These are phyloP conservation scores for Ivindomyrus marchei DNA, from an alignment of 2,113 vertebrate genomes.

Conservation along the genomic window DNA sequence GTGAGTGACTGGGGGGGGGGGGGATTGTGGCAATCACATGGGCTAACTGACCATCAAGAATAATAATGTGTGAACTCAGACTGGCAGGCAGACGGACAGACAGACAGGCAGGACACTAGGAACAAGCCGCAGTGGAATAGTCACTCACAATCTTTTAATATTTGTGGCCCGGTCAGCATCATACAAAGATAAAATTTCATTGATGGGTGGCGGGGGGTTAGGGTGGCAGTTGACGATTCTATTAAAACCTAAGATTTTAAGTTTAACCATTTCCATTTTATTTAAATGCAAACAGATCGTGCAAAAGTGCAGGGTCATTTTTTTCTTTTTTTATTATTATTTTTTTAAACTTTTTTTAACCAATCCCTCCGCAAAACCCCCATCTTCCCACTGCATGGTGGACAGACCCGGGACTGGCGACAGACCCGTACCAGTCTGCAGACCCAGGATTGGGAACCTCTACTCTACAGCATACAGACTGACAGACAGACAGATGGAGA, in stretches of 20 bases:
- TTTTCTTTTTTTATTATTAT: too few relatives aligned
- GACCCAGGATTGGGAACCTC: neutral
- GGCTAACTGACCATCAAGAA: neutral
- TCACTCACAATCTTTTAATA: neutral
- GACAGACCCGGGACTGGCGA: neutral
- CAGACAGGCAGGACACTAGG: neutral
- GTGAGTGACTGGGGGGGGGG: conserved; percentile 52
- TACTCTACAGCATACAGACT: neutral
- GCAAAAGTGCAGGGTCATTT: neutral
- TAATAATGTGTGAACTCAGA: neutral
- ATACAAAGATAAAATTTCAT: neutral
- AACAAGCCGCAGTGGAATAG: neutral
- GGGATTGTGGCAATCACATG: neutral
- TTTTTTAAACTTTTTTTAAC: neutral
- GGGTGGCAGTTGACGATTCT: neutral
- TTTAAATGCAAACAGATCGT: neutral
- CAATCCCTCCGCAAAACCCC: neutral
- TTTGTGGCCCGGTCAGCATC: neutral
- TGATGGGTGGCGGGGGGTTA: neutral
- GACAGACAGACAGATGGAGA: neutral
- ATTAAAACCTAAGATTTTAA: neutral
- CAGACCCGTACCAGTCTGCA: neutral
- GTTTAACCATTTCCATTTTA: too few relatives aligned
- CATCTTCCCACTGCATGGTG: neutral
- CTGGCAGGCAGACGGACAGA: too few relatives aligned